Percentiles rank a stretch among this genome's conserved stretches.
These are phyloP conservation scores for Desoria tigrina DNA, from an alignment of 2,888 invertebrate species.

Conservation along the genomic window DNA sequence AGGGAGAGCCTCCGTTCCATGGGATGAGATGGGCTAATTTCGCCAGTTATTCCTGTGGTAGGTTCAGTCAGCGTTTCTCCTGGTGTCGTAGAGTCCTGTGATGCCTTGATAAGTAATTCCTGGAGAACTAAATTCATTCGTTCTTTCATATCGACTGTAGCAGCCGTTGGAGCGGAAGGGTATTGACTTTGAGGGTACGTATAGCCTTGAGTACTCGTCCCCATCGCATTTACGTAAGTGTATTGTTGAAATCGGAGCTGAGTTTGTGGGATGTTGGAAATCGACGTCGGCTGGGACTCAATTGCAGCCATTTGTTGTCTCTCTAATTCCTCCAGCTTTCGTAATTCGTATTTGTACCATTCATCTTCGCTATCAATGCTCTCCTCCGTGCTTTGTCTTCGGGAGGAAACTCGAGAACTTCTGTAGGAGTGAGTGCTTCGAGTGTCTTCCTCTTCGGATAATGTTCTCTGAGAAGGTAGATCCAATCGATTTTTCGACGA, in stretches of 20 bases:
- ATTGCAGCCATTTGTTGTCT: constrained; percentile 57
- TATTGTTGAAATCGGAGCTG: constrained; percentile 48
- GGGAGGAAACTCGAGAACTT: constrained; percentile 80
- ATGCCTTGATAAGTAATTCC: constrained; percentile 72
- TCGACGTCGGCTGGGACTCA: constrained; percentile 40
- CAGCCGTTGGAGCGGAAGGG: constrained; percentile 40
- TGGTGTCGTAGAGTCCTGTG: constrained; percentile 13
- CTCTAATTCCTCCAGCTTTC: constrained; percentile 84
- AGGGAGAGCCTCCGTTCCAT: constrained; percentile 50
- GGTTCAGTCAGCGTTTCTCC: neutral
- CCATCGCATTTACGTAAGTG: constrained; percentile 37
- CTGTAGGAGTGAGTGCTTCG: constrained; percentile 84
- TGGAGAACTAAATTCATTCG: constrained; percentile 77
- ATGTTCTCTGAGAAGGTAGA: constrained; percentile 53
- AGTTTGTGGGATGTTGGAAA: constrained; percentile 31
- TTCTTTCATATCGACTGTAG: constrained; percentile 68
- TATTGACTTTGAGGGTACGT: constrained; percentile 27
- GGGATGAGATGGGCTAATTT: constrained; percentile 6
- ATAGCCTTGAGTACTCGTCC: constrained; percentile 5
- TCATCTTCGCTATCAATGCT: constrained; percentile 92
- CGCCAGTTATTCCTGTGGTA: neutral
- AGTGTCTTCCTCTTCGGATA: constrained; percentile 71
- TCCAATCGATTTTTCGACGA: constrained; percentile 47
- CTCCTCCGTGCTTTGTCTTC: constrained; percentile 87
- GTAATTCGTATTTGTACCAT: constrained; percentile 85